Conservation (phyloP, 2,888 invertebrate species). For the Artemia sinica region DNA sequence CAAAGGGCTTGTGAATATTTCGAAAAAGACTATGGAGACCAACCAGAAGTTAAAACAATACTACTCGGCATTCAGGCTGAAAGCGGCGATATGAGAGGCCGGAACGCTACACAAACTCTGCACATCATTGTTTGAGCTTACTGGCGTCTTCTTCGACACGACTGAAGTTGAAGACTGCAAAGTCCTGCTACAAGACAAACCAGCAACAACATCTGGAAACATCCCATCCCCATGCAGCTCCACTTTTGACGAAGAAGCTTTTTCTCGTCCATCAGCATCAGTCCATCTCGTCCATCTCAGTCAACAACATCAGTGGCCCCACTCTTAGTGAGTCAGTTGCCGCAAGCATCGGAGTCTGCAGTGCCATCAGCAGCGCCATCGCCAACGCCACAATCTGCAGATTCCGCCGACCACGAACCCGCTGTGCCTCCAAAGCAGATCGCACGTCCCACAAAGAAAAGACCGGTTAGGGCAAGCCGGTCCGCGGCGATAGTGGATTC, state of each 20-base stretch:
- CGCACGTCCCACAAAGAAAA: too few relatives aligned
- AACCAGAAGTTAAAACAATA: too few relatives aligned
- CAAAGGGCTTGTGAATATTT: too few relatives aligned
- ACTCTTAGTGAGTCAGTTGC: not conserved
- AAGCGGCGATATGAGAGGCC: too few relatives aligned
- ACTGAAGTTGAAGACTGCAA: too few relatives aligned
- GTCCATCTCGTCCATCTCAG: not conserved
- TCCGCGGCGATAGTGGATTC: too few relatives aligned
- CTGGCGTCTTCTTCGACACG: too few relatives aligned
- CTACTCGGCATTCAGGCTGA: too few relatives aligned
- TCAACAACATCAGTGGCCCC: constrained; percentile 12
- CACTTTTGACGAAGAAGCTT: not conserved
- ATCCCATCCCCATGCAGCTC: not conserved
- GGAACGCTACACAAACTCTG: too few relatives aligned
- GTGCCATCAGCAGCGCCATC: not conserved
- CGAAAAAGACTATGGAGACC: too few relatives aligned
- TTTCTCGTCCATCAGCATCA: not conserved
- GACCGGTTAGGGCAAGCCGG: too few relatives aligned
- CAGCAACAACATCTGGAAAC: not conserved
- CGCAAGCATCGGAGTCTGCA: not conserved
- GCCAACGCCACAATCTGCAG: not conserved
- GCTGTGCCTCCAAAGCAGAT: constrained; percentile 8
- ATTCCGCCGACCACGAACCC: not conserved
- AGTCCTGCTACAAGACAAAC: not conserved
- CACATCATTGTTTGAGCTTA: too few relatives aligned